Conservation (phyloP, 2,888 invertebrate genomes). For the Oithona nana region DNA sequence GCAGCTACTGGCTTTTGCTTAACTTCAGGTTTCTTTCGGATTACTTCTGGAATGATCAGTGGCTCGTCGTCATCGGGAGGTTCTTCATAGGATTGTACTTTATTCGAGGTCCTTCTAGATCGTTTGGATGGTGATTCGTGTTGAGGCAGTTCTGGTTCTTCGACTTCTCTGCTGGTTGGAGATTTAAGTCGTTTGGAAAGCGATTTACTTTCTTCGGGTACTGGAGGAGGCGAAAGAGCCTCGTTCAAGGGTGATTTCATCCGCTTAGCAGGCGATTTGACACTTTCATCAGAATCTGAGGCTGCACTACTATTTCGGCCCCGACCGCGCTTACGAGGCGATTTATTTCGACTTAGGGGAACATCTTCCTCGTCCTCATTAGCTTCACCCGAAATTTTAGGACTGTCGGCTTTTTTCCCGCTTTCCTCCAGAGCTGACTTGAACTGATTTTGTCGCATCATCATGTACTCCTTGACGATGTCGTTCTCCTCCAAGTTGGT, state of each 20-base stretch:
- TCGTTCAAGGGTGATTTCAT: not conserved
- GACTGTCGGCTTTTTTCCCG: slow-evolving; percentile 4
- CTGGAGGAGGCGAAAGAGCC: slow-evolving; percentile 2
- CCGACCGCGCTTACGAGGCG: not conserved
- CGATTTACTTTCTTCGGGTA: slow-evolving; percentile 12
- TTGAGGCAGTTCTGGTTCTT: too few species aligned
- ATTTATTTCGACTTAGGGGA: slow-evolving; percentile 9
- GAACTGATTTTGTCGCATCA: slow-evolving; percentile 3
- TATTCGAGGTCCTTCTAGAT: too few species aligned
- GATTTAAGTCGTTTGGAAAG: slow-evolving; percentile 15
- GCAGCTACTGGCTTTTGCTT: too few species aligned
- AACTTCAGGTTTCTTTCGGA: too few species aligned
- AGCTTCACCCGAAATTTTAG: not conserved
- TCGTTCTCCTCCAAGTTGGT: slow-evolving; percentile 11
- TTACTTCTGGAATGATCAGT: too few species aligned
- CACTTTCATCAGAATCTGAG: too few species aligned
- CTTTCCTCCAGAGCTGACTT: slow-evolving; percentile 2
- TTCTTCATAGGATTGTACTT: too few species aligned
- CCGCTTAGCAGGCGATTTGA: not conserved
- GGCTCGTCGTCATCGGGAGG: too few species aligned
- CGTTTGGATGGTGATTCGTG: too few species aligned
- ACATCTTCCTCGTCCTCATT: slow-evolving; percentile 2
- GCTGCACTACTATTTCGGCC: too few species aligned
- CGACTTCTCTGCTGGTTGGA: too few species aligned
- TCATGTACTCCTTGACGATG: slow-evolving; percentile 5